Conservation (phyloP, 2,113 vertebrate species). For the Struthidea cinerea region DNA sequence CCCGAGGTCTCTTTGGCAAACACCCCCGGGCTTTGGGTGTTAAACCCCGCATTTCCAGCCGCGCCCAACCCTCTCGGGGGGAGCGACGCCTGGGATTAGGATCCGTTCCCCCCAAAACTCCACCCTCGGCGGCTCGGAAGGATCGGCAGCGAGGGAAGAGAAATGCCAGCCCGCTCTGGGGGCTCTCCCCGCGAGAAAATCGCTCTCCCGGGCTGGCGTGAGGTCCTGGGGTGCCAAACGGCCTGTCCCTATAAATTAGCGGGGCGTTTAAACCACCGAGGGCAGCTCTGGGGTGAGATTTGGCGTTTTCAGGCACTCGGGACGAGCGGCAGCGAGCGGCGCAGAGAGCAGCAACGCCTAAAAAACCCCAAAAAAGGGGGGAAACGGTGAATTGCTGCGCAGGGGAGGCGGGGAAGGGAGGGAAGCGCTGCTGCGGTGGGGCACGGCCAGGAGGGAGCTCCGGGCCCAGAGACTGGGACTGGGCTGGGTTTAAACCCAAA, state of each 20-base stretch:
- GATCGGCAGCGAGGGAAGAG: not conserved
- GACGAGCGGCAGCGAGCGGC: not conserved
- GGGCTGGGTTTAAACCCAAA: rapidly evolving
- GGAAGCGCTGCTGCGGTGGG: not conserved
- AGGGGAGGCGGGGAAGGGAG: not conserved
- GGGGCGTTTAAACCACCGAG: not conserved
- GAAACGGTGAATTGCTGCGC: not conserved
- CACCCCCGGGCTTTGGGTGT: not conserved
- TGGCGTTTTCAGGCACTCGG: not conserved
- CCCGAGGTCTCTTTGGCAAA: not conserved
- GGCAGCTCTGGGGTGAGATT: not conserved
- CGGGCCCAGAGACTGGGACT: not conserved
- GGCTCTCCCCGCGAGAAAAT: too few species aligned
- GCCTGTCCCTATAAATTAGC: not conserved
- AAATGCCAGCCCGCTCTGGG: not conserved
- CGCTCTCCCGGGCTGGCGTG: too few species aligned
- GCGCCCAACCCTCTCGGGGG: not conserved
- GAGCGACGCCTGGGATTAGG: not conserved
- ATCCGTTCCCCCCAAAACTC: not conserved
- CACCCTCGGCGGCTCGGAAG: too few species aligned
- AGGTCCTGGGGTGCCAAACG: not conserved
- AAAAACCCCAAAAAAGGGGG: rapidly evolving
- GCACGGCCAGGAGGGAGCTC: not conserved
- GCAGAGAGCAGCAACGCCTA: rapidly evolving
- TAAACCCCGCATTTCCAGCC: not conserved